A percentile compares a stretch with the other conserved stretches of the same genome.
phyloP scores from a whole-genome alignment of 2,888 invertebrate genomes.

The Stramonita haemastoma region DNA sequence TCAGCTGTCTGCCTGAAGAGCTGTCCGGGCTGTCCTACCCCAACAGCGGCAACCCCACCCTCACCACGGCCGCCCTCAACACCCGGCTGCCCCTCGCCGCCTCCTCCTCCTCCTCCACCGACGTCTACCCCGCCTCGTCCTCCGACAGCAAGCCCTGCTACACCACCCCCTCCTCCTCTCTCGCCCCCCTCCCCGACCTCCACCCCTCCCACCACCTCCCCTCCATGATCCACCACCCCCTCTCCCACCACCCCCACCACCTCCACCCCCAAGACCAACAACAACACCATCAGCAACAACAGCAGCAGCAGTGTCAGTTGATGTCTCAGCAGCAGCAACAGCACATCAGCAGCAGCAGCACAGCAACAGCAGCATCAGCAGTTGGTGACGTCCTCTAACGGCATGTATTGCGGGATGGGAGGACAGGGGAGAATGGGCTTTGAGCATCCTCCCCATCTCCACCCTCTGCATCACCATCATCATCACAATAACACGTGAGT shows the following conservation, averaged over 20 bases:
- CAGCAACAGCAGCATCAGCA: background rate
- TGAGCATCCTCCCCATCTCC: background rate
- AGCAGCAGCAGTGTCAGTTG: background rate
- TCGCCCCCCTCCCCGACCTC: background rate
- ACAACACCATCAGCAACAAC: background rate
- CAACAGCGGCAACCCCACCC: background rate
- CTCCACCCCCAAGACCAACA: background rate
- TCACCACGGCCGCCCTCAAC: background rate
- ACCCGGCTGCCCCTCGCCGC: background rate
- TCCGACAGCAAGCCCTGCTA: background rate
- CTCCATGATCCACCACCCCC: background rate
- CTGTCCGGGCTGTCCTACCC: slow-evolving; percentile 8
- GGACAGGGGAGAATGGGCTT: background rate
- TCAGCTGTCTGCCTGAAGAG: slow-evolving; percentile 13
- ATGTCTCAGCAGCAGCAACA: background rate
- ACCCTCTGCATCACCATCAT: background rate
- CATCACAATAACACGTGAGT: background rate
- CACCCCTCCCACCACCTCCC: background rate
- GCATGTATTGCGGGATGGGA: background rate
- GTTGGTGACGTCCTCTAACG: background rate
- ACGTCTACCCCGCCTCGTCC: background rate
- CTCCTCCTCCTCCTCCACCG: background rate
- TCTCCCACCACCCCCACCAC: background rate
- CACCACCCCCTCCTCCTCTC: background rate
- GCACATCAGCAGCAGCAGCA: background rate